A percentile compares a stretch with the other conserved stretches of the same genome.
Conservation (phyloP, 1,140 invertebrate species). For the Drosophila lini region DNA sequence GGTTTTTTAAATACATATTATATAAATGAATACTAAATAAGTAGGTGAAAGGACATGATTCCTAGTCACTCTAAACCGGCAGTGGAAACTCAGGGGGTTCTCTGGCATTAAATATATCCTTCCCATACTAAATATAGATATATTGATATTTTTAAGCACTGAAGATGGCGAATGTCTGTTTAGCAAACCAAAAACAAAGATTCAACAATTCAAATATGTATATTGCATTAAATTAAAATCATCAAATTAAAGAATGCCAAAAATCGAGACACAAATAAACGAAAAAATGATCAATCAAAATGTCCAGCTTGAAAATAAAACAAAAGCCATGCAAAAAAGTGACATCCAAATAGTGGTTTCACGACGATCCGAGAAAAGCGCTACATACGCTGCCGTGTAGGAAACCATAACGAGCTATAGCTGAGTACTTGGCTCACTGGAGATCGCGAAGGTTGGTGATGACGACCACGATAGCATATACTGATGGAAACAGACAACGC, state of each 20-base stretch:
- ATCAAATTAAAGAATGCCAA: neutral
- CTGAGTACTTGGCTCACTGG: slow-evolving; percentile 51
- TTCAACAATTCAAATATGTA: neutral
- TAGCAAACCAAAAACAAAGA: slow-evolving; percentile 19
- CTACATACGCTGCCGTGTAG: slow-evolving; percentile 28
- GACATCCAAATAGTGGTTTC: slow-evolving; percentile 48
- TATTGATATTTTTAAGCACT: neutral
- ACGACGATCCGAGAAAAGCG: slow-evolving; percentile 19
- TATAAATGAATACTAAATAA: too few species aligned
- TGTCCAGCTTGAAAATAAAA: slow-evolving; percentile 42
- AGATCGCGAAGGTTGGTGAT: slow-evolving; percentile 56
- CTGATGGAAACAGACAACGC: slow-evolving; percentile 46
- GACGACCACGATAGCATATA: slow-evolving; percentile 9
- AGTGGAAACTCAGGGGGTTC: too few species aligned
- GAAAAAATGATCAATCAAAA: slow-evolving; percentile 49
- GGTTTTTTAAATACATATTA: neutral
- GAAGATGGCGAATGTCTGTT: neutral
- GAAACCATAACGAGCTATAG: slow-evolving; percentile 72
- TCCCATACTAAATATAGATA: neutral
- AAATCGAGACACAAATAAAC: slow-evolving; percentile 16
- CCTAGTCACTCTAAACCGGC: too few species aligned
- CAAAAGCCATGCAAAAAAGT: slow-evolving; percentile 62
- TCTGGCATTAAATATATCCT: neutral
- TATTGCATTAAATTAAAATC: neutral
- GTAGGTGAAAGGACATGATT: too few species aligned